Evolutionary conservation across 2,888 invertebrate genomes (phyloP).

Genomic region (Melanostoma scalare): DNA sequence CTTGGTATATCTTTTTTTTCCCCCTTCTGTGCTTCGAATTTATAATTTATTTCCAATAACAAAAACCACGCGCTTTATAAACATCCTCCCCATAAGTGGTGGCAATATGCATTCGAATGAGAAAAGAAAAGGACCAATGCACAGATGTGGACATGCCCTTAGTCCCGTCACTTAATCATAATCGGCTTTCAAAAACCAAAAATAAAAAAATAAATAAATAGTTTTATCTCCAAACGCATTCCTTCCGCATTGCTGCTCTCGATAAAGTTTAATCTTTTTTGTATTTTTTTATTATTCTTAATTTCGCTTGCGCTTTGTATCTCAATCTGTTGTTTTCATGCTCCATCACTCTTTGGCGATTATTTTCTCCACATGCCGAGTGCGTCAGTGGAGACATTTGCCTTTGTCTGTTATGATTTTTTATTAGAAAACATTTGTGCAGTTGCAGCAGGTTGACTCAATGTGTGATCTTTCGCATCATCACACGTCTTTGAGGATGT

Average conservation of each 20-base stretch:
- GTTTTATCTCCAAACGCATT: slow-evolving; percentile 41
- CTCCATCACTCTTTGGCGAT: slow-evolving; percentile 18
- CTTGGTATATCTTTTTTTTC: neutral
- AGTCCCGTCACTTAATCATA: slow-evolving; percentile 45
- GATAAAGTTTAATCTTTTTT: slow-evolving; percentile 42
- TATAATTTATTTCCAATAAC: slow-evolving; percentile 18
- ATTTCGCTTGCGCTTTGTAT: neutral
- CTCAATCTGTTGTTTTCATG: neutral
- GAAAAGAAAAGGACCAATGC: slow-evolving; percentile 56
- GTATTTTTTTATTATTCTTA: slow-evolving; percentile 20
- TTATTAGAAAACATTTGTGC: slow-evolving; percentile 53
- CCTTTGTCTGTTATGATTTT: slow-evolving; percentile 32
- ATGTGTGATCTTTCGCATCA: slow-evolving; percentile 30
- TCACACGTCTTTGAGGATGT: slow-evolving; percentile 31
- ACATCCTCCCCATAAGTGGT: slow-evolving; percentile 28
- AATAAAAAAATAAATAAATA: slow-evolving; percentile 43
- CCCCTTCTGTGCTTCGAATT: slow-evolving; percentile 18
- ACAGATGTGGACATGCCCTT: slow-evolving; percentile 42
- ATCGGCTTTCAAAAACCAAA: slow-evolving; percentile 47
- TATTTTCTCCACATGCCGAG: slow-evolving; percentile 59
- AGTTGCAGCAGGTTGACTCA: slow-evolving; percentile 46
- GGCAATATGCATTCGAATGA: neutral
- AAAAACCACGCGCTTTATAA: slow-evolving; percentile 39
- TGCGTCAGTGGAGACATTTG: slow-evolving; percentile 18
- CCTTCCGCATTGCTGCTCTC: slow-evolving; percentile 62